Percentiles rank a stretch among this genome's conserved stretches.
phyloP scores from a whole-genome alignment of 2,888 invertebrate genomes.

The Rhimphoctona megacephalus region DNA sequence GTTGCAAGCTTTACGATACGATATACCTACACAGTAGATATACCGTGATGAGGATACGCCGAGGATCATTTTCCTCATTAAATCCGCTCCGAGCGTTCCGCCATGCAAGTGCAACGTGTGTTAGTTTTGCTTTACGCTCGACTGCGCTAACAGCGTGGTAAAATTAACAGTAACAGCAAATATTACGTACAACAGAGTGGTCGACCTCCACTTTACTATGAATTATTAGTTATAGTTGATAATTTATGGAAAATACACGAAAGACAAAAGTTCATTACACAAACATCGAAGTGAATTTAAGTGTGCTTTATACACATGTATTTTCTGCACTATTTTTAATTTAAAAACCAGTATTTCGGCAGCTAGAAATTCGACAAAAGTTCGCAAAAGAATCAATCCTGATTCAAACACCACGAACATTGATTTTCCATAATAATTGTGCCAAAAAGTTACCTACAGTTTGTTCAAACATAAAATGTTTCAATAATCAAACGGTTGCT shows the following conservation, averaged over 20 bases:
- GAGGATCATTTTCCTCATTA: constrained; percentile 62
- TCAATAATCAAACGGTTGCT: too few species aligned
- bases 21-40: background rate
- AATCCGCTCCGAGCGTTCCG: constrained; percentile 31
- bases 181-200: background rate
- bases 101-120: constrained; percentile 13
- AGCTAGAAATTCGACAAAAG: background rate
- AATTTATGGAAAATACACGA: background rate
- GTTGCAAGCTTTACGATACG: background rate
- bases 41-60: constrained; percentile 37
- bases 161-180: constrained; percentile 33
- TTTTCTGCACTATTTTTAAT: background rate
- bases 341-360: background rate
- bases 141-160: constrained; percentile 20
- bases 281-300: background rate
- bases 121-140: constrained; percentile 29
- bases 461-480: too few species aligned
- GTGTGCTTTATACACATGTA: background rate
- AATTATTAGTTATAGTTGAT: constrained; percentile 3
- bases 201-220: background rate
- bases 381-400: too few species aligned
- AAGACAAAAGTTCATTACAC: background rate
- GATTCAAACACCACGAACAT: background rate
- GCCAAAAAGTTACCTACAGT: too few species aligned
- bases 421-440: too few species aligned